Percentiles rank a stretch among this genome's conserved stretches.
Evolutionary conservation across 2,888 invertebrate species (phyloP).

Genomic region (Eueremaeus valkanovi): DNA sequence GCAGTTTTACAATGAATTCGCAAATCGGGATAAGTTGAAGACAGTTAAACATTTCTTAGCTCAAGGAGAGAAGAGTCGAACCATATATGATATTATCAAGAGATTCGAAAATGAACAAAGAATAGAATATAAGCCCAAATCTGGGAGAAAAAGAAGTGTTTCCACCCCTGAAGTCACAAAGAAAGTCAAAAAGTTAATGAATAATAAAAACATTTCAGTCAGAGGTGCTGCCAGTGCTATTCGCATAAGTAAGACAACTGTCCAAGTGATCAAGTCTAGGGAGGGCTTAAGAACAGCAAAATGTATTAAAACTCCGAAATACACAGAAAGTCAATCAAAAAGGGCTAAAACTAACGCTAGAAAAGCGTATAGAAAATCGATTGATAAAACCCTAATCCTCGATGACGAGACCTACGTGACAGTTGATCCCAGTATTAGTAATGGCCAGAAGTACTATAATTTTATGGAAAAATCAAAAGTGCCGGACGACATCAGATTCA

Average conservation of each 20-base stretch:
- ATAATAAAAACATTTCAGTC: not conserved
- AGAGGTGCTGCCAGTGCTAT: not conserved
- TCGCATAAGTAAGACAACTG: not conserved
- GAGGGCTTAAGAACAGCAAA: not conserved
- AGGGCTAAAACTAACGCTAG: not conserved
- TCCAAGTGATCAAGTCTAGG: not conserved
- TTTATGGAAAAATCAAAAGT: not conserved
- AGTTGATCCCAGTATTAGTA: not conserved
- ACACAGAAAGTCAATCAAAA: not conserved
- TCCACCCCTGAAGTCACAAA: not conserved
- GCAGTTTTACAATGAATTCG: not conserved
- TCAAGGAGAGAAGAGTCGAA: not conserved
- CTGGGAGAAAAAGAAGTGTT: not conserved
- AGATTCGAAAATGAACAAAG: not conserved
- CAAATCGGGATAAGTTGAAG: not conserved
- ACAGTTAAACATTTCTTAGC: not conserved
- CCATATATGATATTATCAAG: not conserved
- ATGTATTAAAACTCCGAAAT: not conserved
- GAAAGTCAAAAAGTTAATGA: not conserved
- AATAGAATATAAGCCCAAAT: not conserved
- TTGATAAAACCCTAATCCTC: not conserved
- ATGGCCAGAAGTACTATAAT: not conserved
- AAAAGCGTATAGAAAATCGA: not conserved
- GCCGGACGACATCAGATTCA: not conserved
- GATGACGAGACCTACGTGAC: constrained; percentile 25